Conservation (phyloP, 2,888 invertebrate species). For the Eupithecia abbreviata region DNA sequence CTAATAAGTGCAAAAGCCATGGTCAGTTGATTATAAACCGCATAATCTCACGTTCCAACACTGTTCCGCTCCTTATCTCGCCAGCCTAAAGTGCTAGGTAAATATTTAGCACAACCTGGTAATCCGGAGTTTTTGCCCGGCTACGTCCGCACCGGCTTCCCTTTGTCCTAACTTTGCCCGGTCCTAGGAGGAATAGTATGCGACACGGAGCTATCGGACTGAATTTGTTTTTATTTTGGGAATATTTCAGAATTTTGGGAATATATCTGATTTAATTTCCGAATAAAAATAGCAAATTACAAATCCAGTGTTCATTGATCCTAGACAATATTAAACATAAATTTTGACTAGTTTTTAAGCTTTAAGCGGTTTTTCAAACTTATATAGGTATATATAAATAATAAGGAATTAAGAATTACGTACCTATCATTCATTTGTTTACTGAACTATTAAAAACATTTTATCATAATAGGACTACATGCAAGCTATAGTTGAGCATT, state of each 20-base stretch:
- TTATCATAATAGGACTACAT: too few species aligned
- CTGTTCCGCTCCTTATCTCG: constrained; percentile 42
- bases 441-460: too few species aligned
- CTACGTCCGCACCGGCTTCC: constrained; percentile 50
- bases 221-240: neutral
- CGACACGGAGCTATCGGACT: constrained; percentile 11
- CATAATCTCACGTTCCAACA: constrained; percentile 28
- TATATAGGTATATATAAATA: too few species aligned
- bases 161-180: constrained; percentile 62
- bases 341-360: too few species aligned
- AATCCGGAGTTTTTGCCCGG: constrained; percentile 72
- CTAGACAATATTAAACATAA: too few species aligned
- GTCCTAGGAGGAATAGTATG: constrained; percentile 14
- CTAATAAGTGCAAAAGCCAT: neutral
- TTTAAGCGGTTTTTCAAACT: too few species aligned
- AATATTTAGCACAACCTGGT: constrained; percentile 73
- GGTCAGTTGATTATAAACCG: constrained; percentile 13
- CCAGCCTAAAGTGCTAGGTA: constrained; percentile 64
- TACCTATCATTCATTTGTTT: too few species aligned
- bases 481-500: too few species aligned
- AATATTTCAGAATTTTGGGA: neutral
- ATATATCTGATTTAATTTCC: too few species aligned
- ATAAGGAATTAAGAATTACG: too few species aligned
- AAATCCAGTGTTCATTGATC: too few species aligned
- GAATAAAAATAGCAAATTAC: too few species aligned